Evolutionary conservation across 2,113 vertebrate species (phyloP), one percentile per base, ranked within the genome.

Genomic region (Gallinago undulata): DNA sequence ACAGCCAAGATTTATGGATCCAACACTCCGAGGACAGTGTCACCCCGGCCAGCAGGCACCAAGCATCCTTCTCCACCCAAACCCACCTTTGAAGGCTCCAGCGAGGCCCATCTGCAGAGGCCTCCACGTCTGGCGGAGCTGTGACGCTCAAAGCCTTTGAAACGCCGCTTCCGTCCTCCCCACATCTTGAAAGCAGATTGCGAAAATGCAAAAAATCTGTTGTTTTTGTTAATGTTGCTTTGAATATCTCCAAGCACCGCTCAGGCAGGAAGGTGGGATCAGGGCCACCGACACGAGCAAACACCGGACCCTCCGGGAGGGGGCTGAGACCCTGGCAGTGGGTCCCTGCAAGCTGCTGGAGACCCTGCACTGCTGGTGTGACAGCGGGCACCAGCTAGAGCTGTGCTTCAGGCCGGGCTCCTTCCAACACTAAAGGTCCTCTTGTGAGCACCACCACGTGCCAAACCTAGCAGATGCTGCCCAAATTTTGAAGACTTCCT

Each of bases 101-200:
- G 41, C 0, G 9, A 21, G 28, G 39, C 24, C 48, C 28, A 33
- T 37, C 60, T 23, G 47, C 10, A 0, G 80, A 62, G 47, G 60
- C 39, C 67, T 48, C 86, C 48, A 7, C 7, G 79, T 31, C 85
- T 84, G 66, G 64, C 17, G 12, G 24, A 66, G 72, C 57, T 24
- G 82, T n/a, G 12, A 35, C 3, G 3, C 73, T 47, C 69, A 2
- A 53, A 81, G 70, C 75, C 89, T 93, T 83, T 88, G 86, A 96
- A 64, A 30, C 7, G 39, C 89, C 76, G 57, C 72, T 94, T 91
- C 93, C 93, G 45, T 19, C 93, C 84, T 53, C 23, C 25, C 63
- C 89, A 70, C 96, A 96, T 96, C 91, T 96, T 95, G 95, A 72
- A 31, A 73, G 95, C 96, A 96, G 80, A 95, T 94, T 91, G 76